These are phyloP conservation scores for Eilema depressum DNA, from an alignment of 2,888 invertebrate genomes.

Conservation along the genomic window DNA sequence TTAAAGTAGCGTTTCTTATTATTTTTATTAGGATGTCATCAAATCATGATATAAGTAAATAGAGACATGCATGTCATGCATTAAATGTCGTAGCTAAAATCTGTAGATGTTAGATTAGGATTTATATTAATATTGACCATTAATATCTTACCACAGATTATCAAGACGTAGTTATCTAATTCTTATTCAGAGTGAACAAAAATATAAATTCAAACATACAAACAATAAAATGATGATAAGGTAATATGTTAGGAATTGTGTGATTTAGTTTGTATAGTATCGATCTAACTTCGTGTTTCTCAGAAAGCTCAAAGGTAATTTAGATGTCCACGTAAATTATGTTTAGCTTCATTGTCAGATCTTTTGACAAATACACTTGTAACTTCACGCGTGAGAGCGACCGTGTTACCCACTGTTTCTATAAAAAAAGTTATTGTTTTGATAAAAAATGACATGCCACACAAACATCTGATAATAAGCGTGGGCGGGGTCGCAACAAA, in stretches of 20 bases:
- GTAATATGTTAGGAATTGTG: neutral
- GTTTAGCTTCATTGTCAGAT: slow-evolving; percentile 66
- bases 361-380: slow-evolving; percentile 74
- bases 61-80: neutral
- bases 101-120: slow-evolving; percentile 1
- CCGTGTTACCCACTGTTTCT: slow-evolving; percentile 64
- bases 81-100: neutral
- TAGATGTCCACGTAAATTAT: slow-evolving; percentile 73
- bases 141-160: neutral
- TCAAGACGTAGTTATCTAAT: no score
- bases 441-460: slow-evolving; percentile 86
- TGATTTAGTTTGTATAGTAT: neutral
- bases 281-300: slow-evolving; percentile 12
- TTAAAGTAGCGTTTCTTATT: neutral
- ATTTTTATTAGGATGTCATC: neutral
- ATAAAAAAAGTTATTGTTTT: slow-evolving; percentile 82
- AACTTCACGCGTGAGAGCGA: slow-evolving; percentile 65
- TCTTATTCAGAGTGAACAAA: neutral
- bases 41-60: neutral
- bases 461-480: slow-evolving; percentile 84
- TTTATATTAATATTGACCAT: neutral
- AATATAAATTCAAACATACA: neutral
- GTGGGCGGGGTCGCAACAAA: slow-evolving; percentile 83
- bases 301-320: slow-evolving; percentile 53
- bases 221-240: neutral